Percentiles rank a stretch among this genome's conserved stretches.
These are phyloP conservation scores for Metridium senile DNA, from an alignment of 92 coral and sea anemone genomes.

Conservation along the genomic window DNA sequence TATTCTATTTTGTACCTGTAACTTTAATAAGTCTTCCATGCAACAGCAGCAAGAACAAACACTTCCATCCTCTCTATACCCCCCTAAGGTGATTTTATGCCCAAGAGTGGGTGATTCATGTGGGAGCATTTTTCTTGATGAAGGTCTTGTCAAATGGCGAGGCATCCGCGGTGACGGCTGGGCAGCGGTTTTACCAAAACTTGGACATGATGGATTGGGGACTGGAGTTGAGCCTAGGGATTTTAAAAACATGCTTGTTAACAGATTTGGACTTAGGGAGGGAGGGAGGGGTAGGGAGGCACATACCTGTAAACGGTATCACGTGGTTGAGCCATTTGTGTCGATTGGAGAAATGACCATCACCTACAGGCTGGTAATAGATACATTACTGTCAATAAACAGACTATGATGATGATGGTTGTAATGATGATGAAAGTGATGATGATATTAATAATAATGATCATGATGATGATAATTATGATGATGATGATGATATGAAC, in stretches of 20 bases:
- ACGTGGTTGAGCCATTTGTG: conserved; percentile 77
- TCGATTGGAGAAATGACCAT: conserved; percentile 82
- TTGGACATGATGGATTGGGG: conserved; percentile 51
- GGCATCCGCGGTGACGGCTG: conserved; percentile 45
- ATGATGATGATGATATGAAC: not conserved
- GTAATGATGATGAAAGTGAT: not conserved
- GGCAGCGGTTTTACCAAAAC: conserved; percentile 38
- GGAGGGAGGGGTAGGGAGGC: not conserved
- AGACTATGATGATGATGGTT: not conserved
- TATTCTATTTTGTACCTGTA: conserved; percentile 64
- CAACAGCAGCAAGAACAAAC: conserved; percentile 89
- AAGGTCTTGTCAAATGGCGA: conserved; percentile 28
- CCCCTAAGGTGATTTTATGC: conserved; percentile 11
- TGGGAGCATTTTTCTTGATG: conserved; percentile 10
- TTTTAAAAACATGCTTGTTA: not conserved
- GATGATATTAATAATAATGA: not conserved
- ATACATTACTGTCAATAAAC: not conserved
- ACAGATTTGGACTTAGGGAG: not conserved
- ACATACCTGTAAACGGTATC: conserved; percentile 83
- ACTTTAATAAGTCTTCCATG: conserved; percentile 74
- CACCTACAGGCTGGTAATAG: conserved; percentile 73
- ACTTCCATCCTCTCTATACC: conserved; percentile 19
- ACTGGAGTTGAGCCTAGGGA: conserved; percentile 40
- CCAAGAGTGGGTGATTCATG: not conserved
- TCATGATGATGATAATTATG: not conserved